phyloP scores from a whole-genome alignment of 2,113 vertebrate species.

The Ammodytes dubius region DNA sequence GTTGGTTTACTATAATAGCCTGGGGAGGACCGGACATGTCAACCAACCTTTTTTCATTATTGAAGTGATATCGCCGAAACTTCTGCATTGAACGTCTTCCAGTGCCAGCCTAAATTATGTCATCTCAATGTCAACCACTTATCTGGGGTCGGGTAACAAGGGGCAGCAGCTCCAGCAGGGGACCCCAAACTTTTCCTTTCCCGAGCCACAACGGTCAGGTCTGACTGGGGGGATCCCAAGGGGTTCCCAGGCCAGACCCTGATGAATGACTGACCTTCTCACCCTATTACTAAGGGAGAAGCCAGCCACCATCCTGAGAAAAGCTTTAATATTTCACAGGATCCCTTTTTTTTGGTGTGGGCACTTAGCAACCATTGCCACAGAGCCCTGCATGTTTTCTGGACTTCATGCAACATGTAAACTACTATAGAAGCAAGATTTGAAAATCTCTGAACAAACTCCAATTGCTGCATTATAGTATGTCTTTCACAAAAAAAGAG shows the following conservation, averaged over 20 bases:
- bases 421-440: neutral
- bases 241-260: too few relatives aligned
- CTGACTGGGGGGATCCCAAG: too few relatives aligned
- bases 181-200: too few relatives aligned
- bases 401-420: neutral
- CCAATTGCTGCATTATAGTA: neutral
- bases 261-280: too few relatives aligned
- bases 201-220: neutral
- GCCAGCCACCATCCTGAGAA: too few relatives aligned
- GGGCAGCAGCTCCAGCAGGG: too few relatives aligned
- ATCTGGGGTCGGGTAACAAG: too few relatives aligned
- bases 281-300: too few relatives aligned
- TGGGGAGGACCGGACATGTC: neutral
- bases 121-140: too few relatives aligned
- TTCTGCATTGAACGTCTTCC: neutral
- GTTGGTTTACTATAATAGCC: neutral
- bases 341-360: too few relatives aligned
- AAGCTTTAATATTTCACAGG: too few relatives aligned
- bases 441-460: conserved; percentile 20
- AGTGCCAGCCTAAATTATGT: neutral
- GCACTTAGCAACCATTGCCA: neutral
- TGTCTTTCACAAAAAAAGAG: conserved; percentile 4
- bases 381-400: neutral
- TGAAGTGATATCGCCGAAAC: neutral
- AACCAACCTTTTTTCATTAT: neutral